Evolutionary conservation across 2,888 invertebrate species (phyloP).

Genomic region (Holacanthella duospinosa): DNA sequence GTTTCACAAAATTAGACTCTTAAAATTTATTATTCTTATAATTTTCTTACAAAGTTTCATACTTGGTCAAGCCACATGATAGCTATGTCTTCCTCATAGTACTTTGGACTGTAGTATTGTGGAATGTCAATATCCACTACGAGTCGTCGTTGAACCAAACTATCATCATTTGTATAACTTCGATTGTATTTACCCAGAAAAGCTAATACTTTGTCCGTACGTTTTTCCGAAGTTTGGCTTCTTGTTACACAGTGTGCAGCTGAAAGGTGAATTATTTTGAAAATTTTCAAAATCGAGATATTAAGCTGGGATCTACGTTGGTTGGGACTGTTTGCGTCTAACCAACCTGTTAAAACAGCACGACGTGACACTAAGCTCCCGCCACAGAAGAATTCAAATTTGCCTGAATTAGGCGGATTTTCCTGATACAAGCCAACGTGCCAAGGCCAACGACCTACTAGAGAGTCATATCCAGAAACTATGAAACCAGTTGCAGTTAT

Average conservation of each 20-base stretch:
- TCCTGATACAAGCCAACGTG: constrained; percentile 29
- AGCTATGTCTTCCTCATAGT: constrained; percentile 66
- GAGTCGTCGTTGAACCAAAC: constrained; percentile 13
- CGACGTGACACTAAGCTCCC: constrained; percentile 25
- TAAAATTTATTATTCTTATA: no score
- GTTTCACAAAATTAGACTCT: constrained; percentile 10
- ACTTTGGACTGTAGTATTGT: constrained; percentile 53
- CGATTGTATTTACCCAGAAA: constrained; percentile 28
- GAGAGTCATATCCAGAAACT: background rate
- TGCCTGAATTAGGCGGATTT: constrained; percentile 25
- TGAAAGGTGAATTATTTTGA: constrained; percentile 2
- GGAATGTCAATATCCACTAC: constrained; percentile 45
- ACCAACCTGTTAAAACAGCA: constrained; percentile 24
- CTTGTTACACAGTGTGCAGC: constrained; percentile 32
- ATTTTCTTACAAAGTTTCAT: no score
- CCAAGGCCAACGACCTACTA: constrained; percentile 24
- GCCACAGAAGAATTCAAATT: constrained; percentile 26
- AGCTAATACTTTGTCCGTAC: constrained; percentile 16
- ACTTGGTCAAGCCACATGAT: constrained; percentile 51
- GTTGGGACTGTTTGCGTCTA: background rate
- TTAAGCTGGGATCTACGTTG: no score
- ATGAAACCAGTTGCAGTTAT: background rate
- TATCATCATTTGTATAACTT: constrained; percentile 17
- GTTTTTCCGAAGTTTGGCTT: constrained; percentile 11
- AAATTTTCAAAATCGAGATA: background rate